Conservation (phyloP, 2,113 vertebrate species). For the Alouatta palliata region DNA sequence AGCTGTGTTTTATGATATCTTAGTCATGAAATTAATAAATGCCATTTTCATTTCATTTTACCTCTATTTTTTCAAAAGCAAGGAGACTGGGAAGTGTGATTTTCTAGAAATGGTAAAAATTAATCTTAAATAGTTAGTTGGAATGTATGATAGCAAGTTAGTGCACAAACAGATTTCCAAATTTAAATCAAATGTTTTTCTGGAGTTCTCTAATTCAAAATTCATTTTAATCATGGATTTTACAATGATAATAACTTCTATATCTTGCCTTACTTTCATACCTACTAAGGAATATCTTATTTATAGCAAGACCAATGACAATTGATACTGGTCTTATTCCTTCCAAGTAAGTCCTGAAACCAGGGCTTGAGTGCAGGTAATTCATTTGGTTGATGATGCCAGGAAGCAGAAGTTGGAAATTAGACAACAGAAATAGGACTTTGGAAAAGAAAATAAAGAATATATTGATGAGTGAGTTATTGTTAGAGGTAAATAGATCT, state of each 20-base stretch:
- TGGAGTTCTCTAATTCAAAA: not conserved
- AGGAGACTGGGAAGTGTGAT: not conserved
- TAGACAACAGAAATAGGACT: not conserved
- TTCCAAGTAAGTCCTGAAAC: not conserved
- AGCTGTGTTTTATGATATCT: not conserved
- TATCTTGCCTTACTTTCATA: not conserved
- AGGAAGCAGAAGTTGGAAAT: not conserved
- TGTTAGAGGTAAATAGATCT: not conserved
- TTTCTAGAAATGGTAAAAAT: not conserved
- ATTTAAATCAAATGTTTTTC: not conserved
- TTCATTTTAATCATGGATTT: not conserved
- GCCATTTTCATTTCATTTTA: not conserved
- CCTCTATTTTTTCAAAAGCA: not conserved
- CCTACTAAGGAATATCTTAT: not conserved
- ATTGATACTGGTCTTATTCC: not conserved
- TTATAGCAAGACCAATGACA: not conserved
- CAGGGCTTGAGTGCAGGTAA: not conserved
- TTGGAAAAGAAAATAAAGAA: not conserved
- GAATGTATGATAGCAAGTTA: not conserved
- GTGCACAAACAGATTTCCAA: not conserved
- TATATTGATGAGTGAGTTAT: not conserved
- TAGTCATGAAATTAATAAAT: not conserved
- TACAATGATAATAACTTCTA: not conserved
- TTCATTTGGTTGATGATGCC: not conserved
- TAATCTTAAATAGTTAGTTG: not conserved